phyloP scores from a whole-genome alignment of 2,797 vertebrate genomes.

The Philypnodon macrostomus region DNA sequence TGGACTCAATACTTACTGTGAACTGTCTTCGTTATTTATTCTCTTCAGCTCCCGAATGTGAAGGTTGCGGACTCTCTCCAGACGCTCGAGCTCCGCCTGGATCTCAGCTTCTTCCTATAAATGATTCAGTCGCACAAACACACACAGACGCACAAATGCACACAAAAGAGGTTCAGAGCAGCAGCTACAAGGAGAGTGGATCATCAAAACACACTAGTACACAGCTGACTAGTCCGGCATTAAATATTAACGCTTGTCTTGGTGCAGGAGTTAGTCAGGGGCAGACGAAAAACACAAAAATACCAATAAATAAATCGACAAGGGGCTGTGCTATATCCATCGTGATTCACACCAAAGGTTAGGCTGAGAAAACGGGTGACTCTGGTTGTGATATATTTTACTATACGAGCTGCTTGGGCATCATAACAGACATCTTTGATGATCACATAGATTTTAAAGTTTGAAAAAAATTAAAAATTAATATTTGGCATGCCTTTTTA shows the following conservation, averaged over 20 bases:
- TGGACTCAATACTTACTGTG: slow-evolving; percentile 85
- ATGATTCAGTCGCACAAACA: slow-evolving; percentile 71
- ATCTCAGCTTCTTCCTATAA: slow-evolving; percentile 99
- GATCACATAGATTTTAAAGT: too few species aligned
- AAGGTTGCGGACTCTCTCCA: slow-evolving; percentile 99
- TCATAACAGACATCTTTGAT: too few species aligned
- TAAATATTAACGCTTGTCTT: slow-evolving; percentile 58
- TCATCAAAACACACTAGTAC: slow-evolving; percentile 54
- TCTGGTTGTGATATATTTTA: slow-evolving; percentile 12
- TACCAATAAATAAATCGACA: slow-evolving; percentile 39
- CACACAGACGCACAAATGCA: too few species aligned
- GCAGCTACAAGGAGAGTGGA: slow-evolving; percentile 43
- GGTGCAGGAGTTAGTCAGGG: slow-evolving; percentile 33
- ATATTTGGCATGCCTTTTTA: slow-evolving; percentile 68
- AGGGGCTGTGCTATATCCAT: slow-evolving; percentile 18
- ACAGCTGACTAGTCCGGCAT: slow-evolving; percentile 44
- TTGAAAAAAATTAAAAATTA: too few species aligned
- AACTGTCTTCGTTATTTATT: slow-evolving; percentile 99
- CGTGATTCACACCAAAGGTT: slow-evolving; percentile 10
- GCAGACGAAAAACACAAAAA: slow-evolving; percentile 36
- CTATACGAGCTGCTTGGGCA: too few species aligned
- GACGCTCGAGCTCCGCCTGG: slow-evolving; percentile 97
- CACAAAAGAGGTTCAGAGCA: slow-evolving; percentile 55
- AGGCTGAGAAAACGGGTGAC: slow-evolving; percentile 7
- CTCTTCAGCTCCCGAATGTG: slow-evolving; percentile 99